These are phyloP conservation scores for Tromatobia lineatoria DNA, from an alignment of 2,888 invertebrate species.

Conservation along the genomic window DNA sequence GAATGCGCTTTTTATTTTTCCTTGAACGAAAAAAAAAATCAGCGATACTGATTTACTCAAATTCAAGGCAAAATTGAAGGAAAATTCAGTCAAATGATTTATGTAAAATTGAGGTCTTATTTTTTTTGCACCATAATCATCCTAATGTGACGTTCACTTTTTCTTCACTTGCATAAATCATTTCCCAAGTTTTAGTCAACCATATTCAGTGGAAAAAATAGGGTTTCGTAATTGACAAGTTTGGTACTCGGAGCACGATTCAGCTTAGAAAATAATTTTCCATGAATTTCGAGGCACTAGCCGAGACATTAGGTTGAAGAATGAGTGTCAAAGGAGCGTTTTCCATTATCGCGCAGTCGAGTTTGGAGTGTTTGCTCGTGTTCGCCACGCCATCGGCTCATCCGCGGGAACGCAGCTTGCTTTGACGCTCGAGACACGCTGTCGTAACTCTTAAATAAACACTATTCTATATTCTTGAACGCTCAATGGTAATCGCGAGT, in stretches of 20 bases:
- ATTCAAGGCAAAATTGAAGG: too few relatives aligned
- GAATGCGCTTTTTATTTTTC: too few relatives aligned
- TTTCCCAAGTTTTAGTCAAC: too few relatives aligned
- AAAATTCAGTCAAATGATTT: too few relatives aligned
- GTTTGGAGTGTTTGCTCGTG: slow-evolving; percentile 35
- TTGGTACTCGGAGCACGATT: neutral
- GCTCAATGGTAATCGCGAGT: slow-evolving; percentile 30
- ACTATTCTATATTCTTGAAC: slow-evolving; percentile 25
- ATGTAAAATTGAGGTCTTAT: too few relatives aligned
- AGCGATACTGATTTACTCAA: too few relatives aligned
- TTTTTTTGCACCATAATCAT: too few relatives aligned
- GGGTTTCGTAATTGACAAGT: neutral
- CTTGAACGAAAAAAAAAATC: too few relatives aligned
- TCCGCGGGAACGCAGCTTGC: neutral
- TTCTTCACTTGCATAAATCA: too few relatives aligned
- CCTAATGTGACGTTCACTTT: too few relatives aligned
- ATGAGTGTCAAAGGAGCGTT: slow-evolving; percentile 8
- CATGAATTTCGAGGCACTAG: neutral
- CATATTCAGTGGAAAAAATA: too few relatives aligned
- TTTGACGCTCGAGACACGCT: slow-evolving; percentile 20
- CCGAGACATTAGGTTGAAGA: neutral
- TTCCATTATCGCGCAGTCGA: slow-evolving; percentile 17
- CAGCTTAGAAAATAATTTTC: neutral
- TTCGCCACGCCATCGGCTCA: neutral
- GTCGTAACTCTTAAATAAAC: slow-evolving; percentile 62